Evolutionary conservation across 2,797 vertebrate genomes (phyloP).

Genomic region (Poeciliopsis presidionis): DNA sequence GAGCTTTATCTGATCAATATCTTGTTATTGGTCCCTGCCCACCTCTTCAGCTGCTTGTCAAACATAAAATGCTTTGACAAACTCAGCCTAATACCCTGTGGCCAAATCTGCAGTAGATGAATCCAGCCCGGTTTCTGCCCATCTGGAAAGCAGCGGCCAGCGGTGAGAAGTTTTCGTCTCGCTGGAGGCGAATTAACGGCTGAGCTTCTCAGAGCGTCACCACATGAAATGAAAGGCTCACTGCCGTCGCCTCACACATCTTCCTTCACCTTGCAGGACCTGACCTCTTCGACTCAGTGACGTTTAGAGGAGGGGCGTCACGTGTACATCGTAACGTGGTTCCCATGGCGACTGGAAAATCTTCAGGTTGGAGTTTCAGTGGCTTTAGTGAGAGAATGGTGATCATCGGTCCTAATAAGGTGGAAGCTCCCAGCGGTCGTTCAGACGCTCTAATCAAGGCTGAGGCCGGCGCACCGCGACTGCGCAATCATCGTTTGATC

Average conservation of each 20-base stretch:
- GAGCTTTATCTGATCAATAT: constrained; percentile 65
- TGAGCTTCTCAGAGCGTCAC: constrained; percentile 61
- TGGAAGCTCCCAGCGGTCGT: constrained; percentile 44
- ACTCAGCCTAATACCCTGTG: constrained; percentile 29
- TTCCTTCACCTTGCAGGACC: constrained; percentile 18
- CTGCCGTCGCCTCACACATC: constrained; percentile 57
- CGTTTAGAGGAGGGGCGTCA: background rate
- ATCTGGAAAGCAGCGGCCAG: constrained; percentile 67
- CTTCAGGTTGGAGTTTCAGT: constrained; percentile 10
- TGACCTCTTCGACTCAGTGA: constrained; percentile 4
- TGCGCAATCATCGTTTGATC: constrained; percentile 57
- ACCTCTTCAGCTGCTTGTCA: constrained; percentile 57
- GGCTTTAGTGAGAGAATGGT: constrained; percentile 27
- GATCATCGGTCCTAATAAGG: constrained; percentile 56
- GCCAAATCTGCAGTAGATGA: constrained; percentile 34
- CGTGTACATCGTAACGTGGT: constrained; percentile 7
- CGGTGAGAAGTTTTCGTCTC: constrained; percentile 54
- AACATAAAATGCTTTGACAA: constrained; percentile 63
- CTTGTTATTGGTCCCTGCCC: constrained; percentile 67
- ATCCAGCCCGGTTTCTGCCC: constrained; percentile 38
- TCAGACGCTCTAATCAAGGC: constrained; percentile 54
- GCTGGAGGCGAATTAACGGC: constrained; percentile 67
- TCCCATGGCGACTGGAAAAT: constrained; percentile 8
- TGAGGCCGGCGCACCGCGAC: constrained; percentile 25
- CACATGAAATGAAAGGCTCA: constrained; percentile 52